Evolutionary conservation across 2,113 vertebrate genomes (phyloP).

Genomic region (Erythrolamprus reginae): DNA sequence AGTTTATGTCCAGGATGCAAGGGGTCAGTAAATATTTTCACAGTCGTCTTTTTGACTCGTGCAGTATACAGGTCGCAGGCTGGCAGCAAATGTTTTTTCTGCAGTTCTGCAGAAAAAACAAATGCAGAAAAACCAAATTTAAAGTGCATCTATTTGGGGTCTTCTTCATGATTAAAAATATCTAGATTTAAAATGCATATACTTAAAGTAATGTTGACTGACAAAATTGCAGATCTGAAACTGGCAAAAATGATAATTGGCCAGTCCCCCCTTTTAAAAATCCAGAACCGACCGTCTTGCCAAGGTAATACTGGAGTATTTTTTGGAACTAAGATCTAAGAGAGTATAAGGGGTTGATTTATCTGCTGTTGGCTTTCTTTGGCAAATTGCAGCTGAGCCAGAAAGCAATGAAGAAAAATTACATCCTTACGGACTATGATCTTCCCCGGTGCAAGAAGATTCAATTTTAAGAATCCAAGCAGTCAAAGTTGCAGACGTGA

Average conservation of each 20-base stretch:
- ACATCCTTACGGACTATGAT: conserved; percentile 4
- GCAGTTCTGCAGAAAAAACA: too few species aligned
- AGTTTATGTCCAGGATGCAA: too few species aligned
- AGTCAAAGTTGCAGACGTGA: not conserved
- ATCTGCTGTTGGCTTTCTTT: conserved; percentile 16
- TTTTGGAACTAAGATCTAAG: not conserved
- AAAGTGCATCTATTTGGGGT: not conserved
- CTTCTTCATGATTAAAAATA: not conserved
- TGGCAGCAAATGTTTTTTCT: too few species aligned
- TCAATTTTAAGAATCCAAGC: not conserved
- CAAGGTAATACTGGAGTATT: not conserved
- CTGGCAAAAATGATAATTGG: not conserved
- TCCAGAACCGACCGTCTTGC: not conserved
- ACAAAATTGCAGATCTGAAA: not conserved
- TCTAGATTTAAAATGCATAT: not conserved
- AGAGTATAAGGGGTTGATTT: not conserved
- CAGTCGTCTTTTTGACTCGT: too few species aligned
- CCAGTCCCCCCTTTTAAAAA: not conserved
- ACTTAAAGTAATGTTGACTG: not conserved
- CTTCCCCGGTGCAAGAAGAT: not conserved
- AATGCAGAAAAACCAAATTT: too few species aligned
- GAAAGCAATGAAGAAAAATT: conserved; percentile 22
- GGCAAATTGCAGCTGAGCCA: conserved; percentile 18
- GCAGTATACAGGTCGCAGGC: too few species aligned
- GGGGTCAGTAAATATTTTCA: too few species aligned